Conservation (phyloP, 1,140 invertebrate species). For the Semibalanus balanoides region DNA sequence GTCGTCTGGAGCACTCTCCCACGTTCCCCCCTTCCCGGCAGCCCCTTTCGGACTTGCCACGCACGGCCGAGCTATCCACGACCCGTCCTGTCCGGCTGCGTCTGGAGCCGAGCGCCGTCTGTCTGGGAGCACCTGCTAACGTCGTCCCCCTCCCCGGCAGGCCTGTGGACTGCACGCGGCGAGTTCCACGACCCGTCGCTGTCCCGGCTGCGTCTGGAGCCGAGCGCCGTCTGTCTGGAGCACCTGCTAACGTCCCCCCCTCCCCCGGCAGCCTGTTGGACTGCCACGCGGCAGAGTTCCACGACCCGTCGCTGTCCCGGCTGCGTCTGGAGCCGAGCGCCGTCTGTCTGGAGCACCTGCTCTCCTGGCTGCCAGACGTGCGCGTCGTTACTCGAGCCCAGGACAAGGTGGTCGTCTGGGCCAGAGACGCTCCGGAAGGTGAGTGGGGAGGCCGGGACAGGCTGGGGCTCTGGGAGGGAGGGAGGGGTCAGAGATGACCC, state of each 20-base stretch:
- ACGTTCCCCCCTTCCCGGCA: constrained; percentile 26
- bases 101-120: too few species aligned
- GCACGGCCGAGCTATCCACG: constrained; percentile 47
- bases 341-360: constrained; percentile 68
- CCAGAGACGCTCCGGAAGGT: too few species aligned
- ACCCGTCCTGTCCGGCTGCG: not conserved
- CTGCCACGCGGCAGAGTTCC: constrained; percentile 59
- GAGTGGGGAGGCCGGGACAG: too few species aligned
- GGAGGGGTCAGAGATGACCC: too few species aligned
- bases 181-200: constrained; percentile 23
- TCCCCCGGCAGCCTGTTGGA: constrained; percentile 34
- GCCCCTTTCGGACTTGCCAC: constrained; percentile 49
- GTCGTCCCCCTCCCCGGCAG: too few species aligned
- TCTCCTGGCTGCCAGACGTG: constrained; percentile 64
- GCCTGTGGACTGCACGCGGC: too few species aligned
- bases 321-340: constrained; percentile 29
- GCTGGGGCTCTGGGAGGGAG: too few species aligned
- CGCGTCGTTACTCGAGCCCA: constrained; percentile 31
- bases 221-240: constrained; percentile 57
- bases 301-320: not conserved
- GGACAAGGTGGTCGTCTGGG: not conserved
- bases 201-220: not conserved
- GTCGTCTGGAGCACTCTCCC: constrained; percentile 63
- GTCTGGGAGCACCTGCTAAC: too few species aligned
- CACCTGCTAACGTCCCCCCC: constrained; percentile 38